Base-by-base conservation (phyloP, 2,113 vertebrate species). In the Entosphenus tridentatus region DNA sequence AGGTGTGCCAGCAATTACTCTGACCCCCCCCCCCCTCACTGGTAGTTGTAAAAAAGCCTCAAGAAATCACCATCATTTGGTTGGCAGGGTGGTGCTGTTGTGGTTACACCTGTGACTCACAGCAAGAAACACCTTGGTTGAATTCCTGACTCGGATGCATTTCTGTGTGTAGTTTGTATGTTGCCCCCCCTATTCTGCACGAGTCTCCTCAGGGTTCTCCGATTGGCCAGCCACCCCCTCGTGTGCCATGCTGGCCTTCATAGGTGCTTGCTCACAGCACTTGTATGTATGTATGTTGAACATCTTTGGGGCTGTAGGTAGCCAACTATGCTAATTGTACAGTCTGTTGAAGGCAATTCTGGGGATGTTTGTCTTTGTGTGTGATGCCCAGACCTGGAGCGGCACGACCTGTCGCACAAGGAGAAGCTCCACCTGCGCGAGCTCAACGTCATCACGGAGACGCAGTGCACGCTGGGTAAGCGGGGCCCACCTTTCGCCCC, bases 351-450 rank as follows among this genome's bases (percentile, higher is more conserved):
- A n/a, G 55, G 8, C 12, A 68, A 55, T 21, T 8, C 10, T 11
- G n/a, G 14, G 55, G n/a, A 14, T 11, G 67, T 75, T 59, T 59
- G 73, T 75, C 14, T 75, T 74, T 70, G 14, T 68, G 14, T 17
- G 68, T 14, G 55, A 71, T 70, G 72, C 83, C 70, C 74, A 98
- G 93, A 98, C 81, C 83, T 98, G 84, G 93, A 98, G 78, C 84
- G 93, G 75, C 84, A 92, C 81, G 93, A 98, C 77, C 74, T 98
- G 62, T 95, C 92, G 72, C 93, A 95, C 73, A 98, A 98, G 76
- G 93, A 97, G 75, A 98, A 97, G 67, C 85, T 98, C 57, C 91
- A 95, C 77, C 82, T 98, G 76, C 82, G 93, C 72, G 93, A 98
- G 73, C 78, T 93, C 69, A 98, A 98, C 12, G 92, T 98, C 74